Base-by-base conservation (phyloP, 2,888 invertebrate genomes). In the Eudemis profundana region DNA sequence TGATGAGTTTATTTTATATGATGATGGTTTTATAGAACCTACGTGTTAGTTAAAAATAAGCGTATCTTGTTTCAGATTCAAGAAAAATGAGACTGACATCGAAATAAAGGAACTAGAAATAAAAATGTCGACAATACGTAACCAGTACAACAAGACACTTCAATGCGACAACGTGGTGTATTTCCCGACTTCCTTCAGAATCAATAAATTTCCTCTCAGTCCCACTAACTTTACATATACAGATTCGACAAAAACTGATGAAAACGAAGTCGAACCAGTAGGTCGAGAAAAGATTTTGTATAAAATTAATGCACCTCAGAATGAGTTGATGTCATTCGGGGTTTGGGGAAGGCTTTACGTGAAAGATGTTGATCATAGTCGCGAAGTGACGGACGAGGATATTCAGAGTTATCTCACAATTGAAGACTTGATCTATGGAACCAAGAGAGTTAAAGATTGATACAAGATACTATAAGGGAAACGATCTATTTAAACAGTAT, bases 111-210 rank as follows among this genome's bases (percentile, higher is more conserved):
- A 85, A 27, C 77, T 94, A 3, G 80, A 84, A 70, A 89, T 94
- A 65, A 77, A 80, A 60, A 93, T 93, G 77, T 83, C 74, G 3
- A 89, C 93, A 2, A 79, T 85, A 51, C 69, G 70, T 0, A 79
- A 77, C 1, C 78, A 81, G 19, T 84, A 84, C 68, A 92, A 92
- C 68, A 65, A 62, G 0, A 82, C 85, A 0, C 75, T 90, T 0
- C 71, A 82, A 17, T 87, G 90, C 53, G 82, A 88, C 17, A 85
- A 90, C 46, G 78, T 86, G 0, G 78, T 87, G 1, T 93, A 94
- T 70, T 92, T 84, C 68, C 94, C 94, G 0, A 80, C 88, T 27
- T 92, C 93, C 0, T 68, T 94, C 1, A 81, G 86, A 62, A 85
- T 86, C 36, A 89, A 85, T 21, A 91, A 93, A 53, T 87, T 89